Percentiles rank a stretch among this genome's conserved stretches.
Conservation (phyloP, 1,140 invertebrate species). For the Colletes gigas region DNA sequence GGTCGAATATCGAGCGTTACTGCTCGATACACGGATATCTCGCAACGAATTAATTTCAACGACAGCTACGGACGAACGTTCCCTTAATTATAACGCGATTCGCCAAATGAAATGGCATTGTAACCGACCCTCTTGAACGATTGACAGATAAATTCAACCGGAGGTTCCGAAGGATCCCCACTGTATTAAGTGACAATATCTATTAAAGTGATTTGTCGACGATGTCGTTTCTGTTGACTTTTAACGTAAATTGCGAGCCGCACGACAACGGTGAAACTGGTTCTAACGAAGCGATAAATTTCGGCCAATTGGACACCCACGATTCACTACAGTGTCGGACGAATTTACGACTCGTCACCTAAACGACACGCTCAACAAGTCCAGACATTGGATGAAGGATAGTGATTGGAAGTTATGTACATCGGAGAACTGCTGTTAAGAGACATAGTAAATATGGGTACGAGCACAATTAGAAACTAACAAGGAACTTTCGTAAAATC, state of each 20-base stretch:
- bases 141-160: background rate
- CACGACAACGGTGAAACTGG: background rate
- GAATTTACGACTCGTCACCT: too few species aligned
- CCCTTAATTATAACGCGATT: background rate
- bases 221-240: too few species aligned
- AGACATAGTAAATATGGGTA: too few species aligned
- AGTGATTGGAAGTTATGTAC: too few species aligned
- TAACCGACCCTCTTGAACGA: background rate
- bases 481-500: too few species aligned
- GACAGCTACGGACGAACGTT: background rate
- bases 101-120: background rate
- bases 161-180: background rate
- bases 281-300: background rate
- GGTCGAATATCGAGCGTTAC: constrained; percentile 3
- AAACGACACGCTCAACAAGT: too few species aligned
- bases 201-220: background rate
- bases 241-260: background rate
- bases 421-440: too few species aligned
- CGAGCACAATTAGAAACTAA: too few species aligned
- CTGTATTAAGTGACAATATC: background rate
- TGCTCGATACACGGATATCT: background rate
- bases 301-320: too few species aligned
- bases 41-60: constrained; percentile 16
- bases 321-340: too few species aligned
- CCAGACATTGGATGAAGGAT: too few species aligned